These are phyloP conservation scores for Dastarcus helophoroides DNA, from an alignment of 2,888 invertebrate species.

Conservation along the genomic window DNA sequence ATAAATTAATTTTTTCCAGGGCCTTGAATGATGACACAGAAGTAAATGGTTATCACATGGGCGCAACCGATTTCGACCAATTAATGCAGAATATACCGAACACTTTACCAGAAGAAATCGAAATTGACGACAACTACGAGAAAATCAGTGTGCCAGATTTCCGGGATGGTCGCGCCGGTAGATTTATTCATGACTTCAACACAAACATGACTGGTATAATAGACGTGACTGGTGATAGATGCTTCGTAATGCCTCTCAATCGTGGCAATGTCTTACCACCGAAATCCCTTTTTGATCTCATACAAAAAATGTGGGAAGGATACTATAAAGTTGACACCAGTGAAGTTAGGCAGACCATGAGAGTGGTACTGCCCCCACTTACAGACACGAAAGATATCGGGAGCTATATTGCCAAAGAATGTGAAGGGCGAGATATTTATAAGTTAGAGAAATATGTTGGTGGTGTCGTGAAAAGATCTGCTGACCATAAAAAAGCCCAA, in stretches of 20 bases:
- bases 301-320: conserved; percentile 66
- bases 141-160: conserved; percentile 81
- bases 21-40: too few relatives aligned
- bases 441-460: conserved; percentile 54
- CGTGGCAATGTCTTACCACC: conserved; percentile 67
- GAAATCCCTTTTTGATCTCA: conserved; percentile 63
- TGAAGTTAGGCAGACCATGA: conserved; percentile 64
- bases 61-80: too few relatives aligned
- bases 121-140: conserved; percentile 70
- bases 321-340: conserved; percentile 75
- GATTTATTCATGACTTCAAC: conserved; percentile 88
- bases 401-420: conserved; percentile 58
- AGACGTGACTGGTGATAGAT: conserved; percentile 43
- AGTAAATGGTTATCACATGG: too few relatives aligned
- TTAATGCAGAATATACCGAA: too few relatives aligned
- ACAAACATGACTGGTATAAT: conserved; percentile 52
- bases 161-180: conserved; percentile 65
- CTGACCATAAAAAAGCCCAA: conserved; percentile 39
- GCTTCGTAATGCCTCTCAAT: conserved; percentile 87
- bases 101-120: conserved; percentile 65
- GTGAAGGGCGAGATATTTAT: conserved; percentile 60
- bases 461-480: conserved; percentile 37
- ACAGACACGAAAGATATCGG: conserved; percentile 53
- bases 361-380: conserved; percentile 60
- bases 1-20: too few relatives aligned